A percentile compares a stretch with the other conserved stretches of the same genome.
These are phyloP conservation scores for Apodemia duryi DNA, from an alignment of 2,888 invertebrate species.

Conservation along the genomic window DNA sequence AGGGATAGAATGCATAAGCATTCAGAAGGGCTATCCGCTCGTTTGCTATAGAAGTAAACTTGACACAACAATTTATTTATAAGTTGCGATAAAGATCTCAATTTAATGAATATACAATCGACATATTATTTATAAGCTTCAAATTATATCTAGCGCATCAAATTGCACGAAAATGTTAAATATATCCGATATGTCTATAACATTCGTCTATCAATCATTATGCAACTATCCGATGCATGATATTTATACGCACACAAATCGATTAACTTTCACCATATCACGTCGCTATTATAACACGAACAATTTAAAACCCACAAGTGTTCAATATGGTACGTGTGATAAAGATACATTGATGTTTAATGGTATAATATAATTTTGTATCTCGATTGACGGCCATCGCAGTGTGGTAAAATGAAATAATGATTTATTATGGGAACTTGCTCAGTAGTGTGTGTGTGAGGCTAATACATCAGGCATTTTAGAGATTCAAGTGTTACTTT, in stretches of 20 bases:
- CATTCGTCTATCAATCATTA: conserved; percentile 31
- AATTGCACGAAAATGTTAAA: conserved; percentile 12
- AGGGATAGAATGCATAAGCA: no score
- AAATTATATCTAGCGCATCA: not conserved
- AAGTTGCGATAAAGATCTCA: no score
- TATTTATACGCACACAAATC: conserved; percentile 49
- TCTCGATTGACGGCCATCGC: conserved; percentile 51
- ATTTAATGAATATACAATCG: no score
- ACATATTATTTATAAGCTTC: no score
- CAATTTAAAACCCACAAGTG: conserved; percentile 17
- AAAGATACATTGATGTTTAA: not conserved
- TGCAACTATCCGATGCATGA: conserved; percentile 46
- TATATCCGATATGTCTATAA: conserved; percentile 2
- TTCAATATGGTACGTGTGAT: not conserved
- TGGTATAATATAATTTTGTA: conserved; percentile 43
- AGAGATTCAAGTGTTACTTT: no score
- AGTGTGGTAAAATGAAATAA: conserved; percentile 14
- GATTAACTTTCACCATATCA: conserved; percentile 61
- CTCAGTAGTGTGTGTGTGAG: not conserved
- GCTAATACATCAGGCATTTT: no score
- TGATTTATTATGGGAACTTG: conserved; percentile 13
- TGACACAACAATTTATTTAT: no score
- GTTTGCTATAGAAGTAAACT: no score
- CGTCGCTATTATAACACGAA: conserved; percentile 27
- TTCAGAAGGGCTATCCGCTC: no score